Conservation (phyloP, 35 echinoderm and acorn worm species). For the Acanthaster planci region DNA sequence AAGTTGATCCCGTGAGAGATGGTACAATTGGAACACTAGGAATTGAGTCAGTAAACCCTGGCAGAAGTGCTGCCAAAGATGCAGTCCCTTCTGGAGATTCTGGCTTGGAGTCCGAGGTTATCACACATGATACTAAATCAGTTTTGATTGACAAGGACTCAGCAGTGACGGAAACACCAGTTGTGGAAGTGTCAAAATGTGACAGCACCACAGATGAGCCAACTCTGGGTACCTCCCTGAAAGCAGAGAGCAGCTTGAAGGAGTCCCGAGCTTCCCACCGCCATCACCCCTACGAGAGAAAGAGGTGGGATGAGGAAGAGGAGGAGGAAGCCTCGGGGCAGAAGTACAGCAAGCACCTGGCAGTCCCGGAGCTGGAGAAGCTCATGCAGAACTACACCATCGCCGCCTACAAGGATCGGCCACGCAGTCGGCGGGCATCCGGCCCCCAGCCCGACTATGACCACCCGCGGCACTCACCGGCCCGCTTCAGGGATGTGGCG, state of each 20-base stretch:
- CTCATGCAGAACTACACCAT: conserved; percentile 21
- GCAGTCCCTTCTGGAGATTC: neutral
- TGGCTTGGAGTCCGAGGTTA: neutral
- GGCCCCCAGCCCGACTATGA: neutral
- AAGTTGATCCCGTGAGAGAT: too few species aligned
- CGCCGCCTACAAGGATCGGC: neutral
- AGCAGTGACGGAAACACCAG: neutral
- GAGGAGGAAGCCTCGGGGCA: neutral
- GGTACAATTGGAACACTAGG: too few species aligned
- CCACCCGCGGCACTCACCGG: neutral
- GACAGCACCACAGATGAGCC: neutral
- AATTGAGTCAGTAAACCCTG: too few species aligned
- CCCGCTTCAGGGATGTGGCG: neutral
- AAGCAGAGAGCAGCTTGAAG: neutral
- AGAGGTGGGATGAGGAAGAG: neutral
- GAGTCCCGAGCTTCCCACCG: neutral
- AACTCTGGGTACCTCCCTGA: neutral
- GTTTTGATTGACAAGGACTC: neutral
- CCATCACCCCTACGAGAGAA: conserved; percentile 8
- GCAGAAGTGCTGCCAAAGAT: neutral
- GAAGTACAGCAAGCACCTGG: neutral
- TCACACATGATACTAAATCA: neutral
- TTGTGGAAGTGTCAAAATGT: neutral
- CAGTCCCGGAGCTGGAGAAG: neutral
- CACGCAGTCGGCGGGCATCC: neutral